Evolutionary conservation across 2,888 invertebrate genomes (phyloP), one percentile per base, ranked within the genome.

Genomic region (Dasypogon diadema): DNA sequence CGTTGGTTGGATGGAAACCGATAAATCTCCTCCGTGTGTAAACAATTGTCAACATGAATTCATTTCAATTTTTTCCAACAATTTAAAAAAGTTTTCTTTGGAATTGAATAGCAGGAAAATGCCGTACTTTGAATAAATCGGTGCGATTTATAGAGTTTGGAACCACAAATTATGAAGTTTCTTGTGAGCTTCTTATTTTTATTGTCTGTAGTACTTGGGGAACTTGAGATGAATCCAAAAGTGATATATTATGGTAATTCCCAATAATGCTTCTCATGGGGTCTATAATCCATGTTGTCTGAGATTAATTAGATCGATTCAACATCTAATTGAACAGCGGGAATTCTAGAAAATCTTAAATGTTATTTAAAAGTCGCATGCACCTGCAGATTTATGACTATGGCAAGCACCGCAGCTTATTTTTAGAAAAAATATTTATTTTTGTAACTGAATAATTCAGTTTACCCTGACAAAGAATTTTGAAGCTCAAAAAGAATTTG

Each of bases 21-120:
- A 55, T 55, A 55, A 55, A 55, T 55, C 55, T 55, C 55, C n/a
- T 24, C 4, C 4, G 55, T 24, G 55, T 24, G 55, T 55, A 55
- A 55, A 55, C 55, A 55, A 55, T 55, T 55, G 55, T 55, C 55
- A 55, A 55, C 55, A 24, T 5, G 22, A 55, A 55, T 55, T 12
- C 55, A 55, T 55, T 55, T 55, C 55, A 22, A 55, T 55, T 55
- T 22, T 24, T 2, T 24, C 10, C 24, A 55, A 22, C 24, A 6
- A 55, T 55, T 55, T 55, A 22, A 21, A 42, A 42, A 42, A n/a
- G 8, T 42, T 42, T 1, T 42, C 12, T 42, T 42, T 42, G n/a
- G 42, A n/a, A n/a, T 42, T 3, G 12, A 12, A 42, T 42, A 42
- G n/a, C 42, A 42, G 8, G 12, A 42, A 8, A 42, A 12, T 6